phyloP scores from a whole-genome alignment of 2,888 invertebrate genomes.

The Heliconius cydno region DNA sequence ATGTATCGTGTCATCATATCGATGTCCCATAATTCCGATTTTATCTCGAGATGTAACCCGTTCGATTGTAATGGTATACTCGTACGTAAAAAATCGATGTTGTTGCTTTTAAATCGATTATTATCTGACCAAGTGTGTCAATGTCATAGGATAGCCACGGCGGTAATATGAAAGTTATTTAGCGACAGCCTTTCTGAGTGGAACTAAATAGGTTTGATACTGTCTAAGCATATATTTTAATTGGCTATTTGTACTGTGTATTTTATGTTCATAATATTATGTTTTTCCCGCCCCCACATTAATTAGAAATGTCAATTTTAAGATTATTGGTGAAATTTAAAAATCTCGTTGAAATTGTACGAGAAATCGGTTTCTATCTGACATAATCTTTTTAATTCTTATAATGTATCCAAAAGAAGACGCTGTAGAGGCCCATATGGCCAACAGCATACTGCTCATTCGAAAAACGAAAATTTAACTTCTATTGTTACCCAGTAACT shows the following conservation, averaged over 20 bases:
- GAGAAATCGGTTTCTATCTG: not conserved
- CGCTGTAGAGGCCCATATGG: too few species aligned
- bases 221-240: not conserved
- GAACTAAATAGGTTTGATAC: not conserved
- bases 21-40: conserved; percentile 22
- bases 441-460: too few species aligned
- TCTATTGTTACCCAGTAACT: not conserved
- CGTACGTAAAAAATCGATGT: conserved; percentile 2
- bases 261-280: not conserved
- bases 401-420: too few species aligned
- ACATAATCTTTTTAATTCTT: too few species aligned
- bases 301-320: not conserved
- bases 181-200: not conserved
- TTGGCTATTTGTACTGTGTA: not conserved
- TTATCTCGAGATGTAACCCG: conserved; percentile 16
- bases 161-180: not conserved
- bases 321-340: not conserved
- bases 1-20: conserved; percentile 21
- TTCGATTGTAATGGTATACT: conserved; percentile 11
- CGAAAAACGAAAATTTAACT: too few species aligned
- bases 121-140: conserved; percentile 16
- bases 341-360: not conserved
- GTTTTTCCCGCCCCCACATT: not conserved
- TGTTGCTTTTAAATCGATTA: conserved; percentile 27
- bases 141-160: not conserved